Conservation (phyloP, 1,140 invertebrate genomes). For the Leptinotarsa lineolata region DNA sequence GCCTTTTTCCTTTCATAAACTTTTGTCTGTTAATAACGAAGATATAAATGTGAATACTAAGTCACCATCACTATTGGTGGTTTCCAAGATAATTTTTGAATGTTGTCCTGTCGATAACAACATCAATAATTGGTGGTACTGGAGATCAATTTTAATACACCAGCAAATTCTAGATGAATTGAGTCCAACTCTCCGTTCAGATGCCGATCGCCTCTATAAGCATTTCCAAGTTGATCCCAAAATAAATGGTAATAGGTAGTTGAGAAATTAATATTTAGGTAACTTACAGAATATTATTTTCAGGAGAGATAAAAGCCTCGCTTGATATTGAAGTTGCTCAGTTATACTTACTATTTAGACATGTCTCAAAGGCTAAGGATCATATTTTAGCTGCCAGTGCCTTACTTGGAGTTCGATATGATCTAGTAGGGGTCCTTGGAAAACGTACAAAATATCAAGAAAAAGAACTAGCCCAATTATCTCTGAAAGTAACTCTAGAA, state of each 20-base stretch:
- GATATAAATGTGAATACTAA: slow-evolving; percentile 69
- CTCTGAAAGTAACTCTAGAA: slow-evolving; percentile 64
- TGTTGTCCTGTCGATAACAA: slow-evolving; percentile 50
- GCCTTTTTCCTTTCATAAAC: slow-evolving; percentile 54
- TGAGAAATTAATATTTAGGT: too few relatives aligned
- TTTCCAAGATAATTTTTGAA: slow-evolving; percentile 67
- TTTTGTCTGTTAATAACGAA: slow-evolving; percentile 63
- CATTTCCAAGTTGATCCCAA: slow-evolving; percentile 51
- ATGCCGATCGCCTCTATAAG: slow-evolving; percentile 64
- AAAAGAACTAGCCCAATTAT: slow-evolving; percentile 79
- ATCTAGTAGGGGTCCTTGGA: slow-evolving; percentile 75
- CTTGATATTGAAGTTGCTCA: slow-evolving; percentile 77
- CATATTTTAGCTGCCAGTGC: slow-evolving; percentile 67
- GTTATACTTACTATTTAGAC: slow-evolving; percentile 74
- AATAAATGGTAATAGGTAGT: slow-evolving; percentile 35
- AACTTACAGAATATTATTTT: slow-evolving; percentile 30
- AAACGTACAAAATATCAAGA: slow-evolving; percentile 89
- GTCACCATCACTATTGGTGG: slow-evolving; percentile 67
- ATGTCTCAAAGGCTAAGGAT: slow-evolving; percentile 69
- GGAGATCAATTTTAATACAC: slow-evolving; percentile 73
- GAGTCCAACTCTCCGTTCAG: slow-evolving; percentile 66
- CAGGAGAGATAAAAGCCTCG: slow-evolving; percentile 63
- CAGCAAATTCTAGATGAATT: slow-evolving; percentile 75
- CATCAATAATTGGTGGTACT: slow-evolving; percentile 70
- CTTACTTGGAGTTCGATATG: slow-evolving; percentile 67